phyloP scores from a whole-genome alignment of 2,888 invertebrate genomes.

The Monochamus alternatus region DNA sequence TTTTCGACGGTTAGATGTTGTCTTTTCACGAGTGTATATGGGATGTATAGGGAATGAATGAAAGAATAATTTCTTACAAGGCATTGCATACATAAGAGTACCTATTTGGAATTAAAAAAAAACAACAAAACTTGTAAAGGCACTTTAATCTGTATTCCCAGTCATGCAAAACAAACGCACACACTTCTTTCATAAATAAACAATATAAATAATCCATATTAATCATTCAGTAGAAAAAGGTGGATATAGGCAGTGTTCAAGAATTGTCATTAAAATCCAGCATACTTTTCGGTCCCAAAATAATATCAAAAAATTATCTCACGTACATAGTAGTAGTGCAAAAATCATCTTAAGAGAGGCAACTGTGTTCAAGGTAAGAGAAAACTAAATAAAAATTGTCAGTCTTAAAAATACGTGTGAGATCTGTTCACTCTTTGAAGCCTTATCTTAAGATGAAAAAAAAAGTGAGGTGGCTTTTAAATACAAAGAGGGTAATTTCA shows the following conservation, averaged over 20 bases:
- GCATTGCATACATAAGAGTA: too few relatives aligned
- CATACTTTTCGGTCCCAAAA: conserved; percentile 12
- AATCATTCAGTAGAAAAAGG: conserved; percentile 24
- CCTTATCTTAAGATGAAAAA: neutral
- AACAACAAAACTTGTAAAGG: conserved; percentile 26
- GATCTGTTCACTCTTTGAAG: conserved; percentile 1
- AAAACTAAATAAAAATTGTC: conserved; percentile 8
- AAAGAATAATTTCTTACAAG: too few relatives aligned
- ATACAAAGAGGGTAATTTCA: too few relatives aligned
- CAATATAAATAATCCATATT: conserved; percentile 29
- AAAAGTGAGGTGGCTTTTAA: too few relatives aligned
- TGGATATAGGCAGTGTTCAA: conserved; percentile 22
- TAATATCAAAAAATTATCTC: conserved; percentile 7
- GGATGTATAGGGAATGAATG: too few relatives aligned
- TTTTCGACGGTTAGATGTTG: too few relatives aligned
- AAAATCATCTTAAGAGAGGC: conserved; percentile 8
- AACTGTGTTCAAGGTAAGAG: neutral
- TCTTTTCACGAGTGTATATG: too few relatives aligned
- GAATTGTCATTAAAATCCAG: neutral
- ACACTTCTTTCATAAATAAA: conserved; percentile 27
- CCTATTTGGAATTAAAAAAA: too few relatives aligned
- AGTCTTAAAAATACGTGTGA: conserved; percentile 24
- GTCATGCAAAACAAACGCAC: conserved; percentile 33
- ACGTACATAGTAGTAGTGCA: neutral
- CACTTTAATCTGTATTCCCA: conserved; percentile 38